Conservation (phyloP, 2,113 vertebrate species). For the Syngnathoides biaculeatus region DNA sequence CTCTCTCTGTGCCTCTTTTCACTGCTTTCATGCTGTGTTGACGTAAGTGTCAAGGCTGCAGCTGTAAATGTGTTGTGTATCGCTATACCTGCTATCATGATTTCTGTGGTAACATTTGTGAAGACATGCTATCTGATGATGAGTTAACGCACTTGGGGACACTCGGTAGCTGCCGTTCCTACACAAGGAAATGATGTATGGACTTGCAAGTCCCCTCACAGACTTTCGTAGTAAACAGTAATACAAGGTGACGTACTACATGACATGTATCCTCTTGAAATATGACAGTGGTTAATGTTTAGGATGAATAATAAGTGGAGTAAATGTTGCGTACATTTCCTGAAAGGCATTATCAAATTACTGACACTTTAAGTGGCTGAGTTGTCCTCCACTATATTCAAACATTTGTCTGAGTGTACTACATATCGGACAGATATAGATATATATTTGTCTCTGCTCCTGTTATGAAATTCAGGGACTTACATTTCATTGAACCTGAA, state of each 20-base stretch:
- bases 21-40: slow-evolving; percentile 9
- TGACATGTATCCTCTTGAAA: background rate
- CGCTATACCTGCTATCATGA: background rate
- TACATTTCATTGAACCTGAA: background rate
- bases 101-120: background rate
- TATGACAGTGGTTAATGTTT: too few relatives aligned
- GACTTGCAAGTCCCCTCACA: slow-evolving; percentile 16
- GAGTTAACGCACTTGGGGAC: slow-evolving; percentile 6
- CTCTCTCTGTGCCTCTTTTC: slow-evolving; percentile 7
- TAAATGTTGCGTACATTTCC: background rate
- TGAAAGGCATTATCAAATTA: background rate
- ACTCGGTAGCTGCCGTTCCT: slow-evolving; percentile 22
- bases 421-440: background rate
- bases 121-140: background rate
- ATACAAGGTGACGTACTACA: background rate
- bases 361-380: too few relatives aligned
- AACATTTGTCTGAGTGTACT: too few relatives aligned
- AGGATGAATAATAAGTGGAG: background rate
- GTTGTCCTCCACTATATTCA: too few relatives aligned
- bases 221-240: background rate
- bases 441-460: background rate
- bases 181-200: slow-evolving; percentile 13
- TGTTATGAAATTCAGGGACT: background rate
- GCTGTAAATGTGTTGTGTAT: background rate
- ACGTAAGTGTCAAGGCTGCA: slow-evolving; percentile 16